These are phyloP conservation scores for Tineola bisselliella DNA, from an alignment of 2,888 invertebrate genomes.

Conservation along the genomic window DNA sequence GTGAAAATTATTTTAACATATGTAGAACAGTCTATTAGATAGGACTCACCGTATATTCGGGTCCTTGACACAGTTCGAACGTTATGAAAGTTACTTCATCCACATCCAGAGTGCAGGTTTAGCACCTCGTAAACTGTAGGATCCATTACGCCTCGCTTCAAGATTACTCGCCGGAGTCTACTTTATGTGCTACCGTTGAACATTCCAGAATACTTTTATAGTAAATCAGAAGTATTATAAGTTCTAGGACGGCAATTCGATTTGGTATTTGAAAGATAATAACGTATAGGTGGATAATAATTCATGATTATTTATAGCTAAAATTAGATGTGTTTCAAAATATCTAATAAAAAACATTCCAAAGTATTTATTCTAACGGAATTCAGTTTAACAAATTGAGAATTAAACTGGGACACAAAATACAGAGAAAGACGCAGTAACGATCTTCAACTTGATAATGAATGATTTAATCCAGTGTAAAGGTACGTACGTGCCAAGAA, in stretches of 20 bases:
- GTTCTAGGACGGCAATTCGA: background rate
- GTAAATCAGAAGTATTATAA: conserved; percentile 2
- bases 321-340: no score
- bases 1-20: background rate
- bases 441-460: conserved; percentile 2
- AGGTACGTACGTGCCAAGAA: conserved; percentile 24
- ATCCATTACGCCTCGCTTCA: conserved; percentile 38
- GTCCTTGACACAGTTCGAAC: conserved; percentile 37
- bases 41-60: conserved; percentile 19
- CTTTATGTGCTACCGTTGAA: conserved; percentile 14
- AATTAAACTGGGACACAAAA: background rate
- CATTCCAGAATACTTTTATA: conserved; percentile 10
- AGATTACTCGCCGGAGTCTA: conserved; percentile 30
- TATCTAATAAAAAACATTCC: no score
- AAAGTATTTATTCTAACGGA: no score
- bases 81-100: conserved; percentile 49
- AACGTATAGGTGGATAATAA: no score
- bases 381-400: background rate
- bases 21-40: background rate
- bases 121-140: conserved; percentile 53
- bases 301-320: no score
- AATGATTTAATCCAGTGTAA: conserved; percentile 17
- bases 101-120: conserved; percentile 33
- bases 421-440: background rate
- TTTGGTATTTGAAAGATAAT: background rate